Percentiles rank a stretch among this genome's conserved stretches.
Conservation (phyloP, 1,140 invertebrate genomes). For the Akabosia matsudoensis region DNA sequence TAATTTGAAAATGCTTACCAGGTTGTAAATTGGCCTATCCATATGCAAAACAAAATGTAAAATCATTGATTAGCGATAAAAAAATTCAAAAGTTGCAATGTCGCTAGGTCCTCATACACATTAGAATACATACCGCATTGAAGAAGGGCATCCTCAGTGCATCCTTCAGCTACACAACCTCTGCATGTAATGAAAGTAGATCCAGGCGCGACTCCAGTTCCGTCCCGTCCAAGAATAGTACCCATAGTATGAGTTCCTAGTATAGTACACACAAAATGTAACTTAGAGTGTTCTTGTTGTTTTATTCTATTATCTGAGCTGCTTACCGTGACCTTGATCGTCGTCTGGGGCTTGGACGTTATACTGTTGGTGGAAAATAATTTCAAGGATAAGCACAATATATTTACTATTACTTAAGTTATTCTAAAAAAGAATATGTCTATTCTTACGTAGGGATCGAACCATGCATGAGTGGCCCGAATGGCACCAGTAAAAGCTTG, state of each 20-base stretch:
- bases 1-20: too few relatives aligned
- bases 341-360: too few relatives aligned
- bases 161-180: neutral
- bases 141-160: neutral
- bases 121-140: neutral
- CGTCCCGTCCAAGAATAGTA: constrained; percentile 23
- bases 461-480: constrained; percentile 18
- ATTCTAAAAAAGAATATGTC: too few relatives aligned
- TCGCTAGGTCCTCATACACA: too few relatives aligned
- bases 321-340: constrained; percentile 31
- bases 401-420: too few relatives aligned
- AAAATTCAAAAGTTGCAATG: neutral
- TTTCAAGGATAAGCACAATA: too few relatives aligned
- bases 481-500: neutral
- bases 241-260: constrained; percentile 25
- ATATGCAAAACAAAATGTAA: constrained; percentile 16
- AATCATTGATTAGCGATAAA: neutral
- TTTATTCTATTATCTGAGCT: too few relatives aligned
- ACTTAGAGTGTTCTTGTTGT: too few relatives aligned
- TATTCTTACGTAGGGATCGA: constrained; percentile 24
- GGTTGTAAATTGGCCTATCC: constrained; percentile 28
- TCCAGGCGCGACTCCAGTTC: constrained; percentile 26
- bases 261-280: neutral
- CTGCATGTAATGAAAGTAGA: constrained; percentile 26
- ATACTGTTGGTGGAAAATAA: too few relatives aligned